These are phyloP conservation scores for Myrmophylax atrothorax DNA, from an alignment of 2,113 vertebrate species.

Conservation along the genomic window DNA sequence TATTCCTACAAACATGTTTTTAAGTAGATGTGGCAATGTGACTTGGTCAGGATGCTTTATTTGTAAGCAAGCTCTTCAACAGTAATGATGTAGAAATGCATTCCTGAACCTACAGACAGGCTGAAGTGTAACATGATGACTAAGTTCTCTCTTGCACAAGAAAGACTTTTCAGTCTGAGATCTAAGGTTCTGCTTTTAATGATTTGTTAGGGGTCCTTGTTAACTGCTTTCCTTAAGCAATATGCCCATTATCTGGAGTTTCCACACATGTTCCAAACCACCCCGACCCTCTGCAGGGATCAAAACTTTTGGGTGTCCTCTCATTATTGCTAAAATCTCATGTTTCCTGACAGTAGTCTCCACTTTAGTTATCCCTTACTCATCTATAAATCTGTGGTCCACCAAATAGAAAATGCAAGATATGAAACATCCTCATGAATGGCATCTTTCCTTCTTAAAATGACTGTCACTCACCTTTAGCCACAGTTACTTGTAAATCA, in stretches of 20 bases:
- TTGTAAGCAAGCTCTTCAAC: not conserved
- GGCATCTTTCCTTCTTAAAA: not conserved
- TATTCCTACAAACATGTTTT: not conserved
- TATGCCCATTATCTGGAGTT: not conserved
- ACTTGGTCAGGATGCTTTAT: not conserved
- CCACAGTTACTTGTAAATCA: not conserved
- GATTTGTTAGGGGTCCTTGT: not conserved
- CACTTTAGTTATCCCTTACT: not conserved
- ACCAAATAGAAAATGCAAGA: not conserved
- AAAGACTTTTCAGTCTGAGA: not conserved
- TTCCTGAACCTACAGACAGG: not conserved
- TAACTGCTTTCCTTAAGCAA: not conserved
- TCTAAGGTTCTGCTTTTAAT: not conserved
- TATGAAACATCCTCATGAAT: not conserved
- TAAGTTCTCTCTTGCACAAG: not conserved
- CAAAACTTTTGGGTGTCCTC: not conserved
- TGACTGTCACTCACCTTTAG: not conserved
- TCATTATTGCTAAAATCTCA: not conserved
- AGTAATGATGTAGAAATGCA: not conserved
- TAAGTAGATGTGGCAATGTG: not conserved
- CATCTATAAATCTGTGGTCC: not conserved
- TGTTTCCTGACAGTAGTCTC: not conserved
- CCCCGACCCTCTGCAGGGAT: not conserved
- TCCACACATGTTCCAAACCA: not conserved
- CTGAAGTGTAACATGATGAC: not conserved